Base-by-base conservation (phyloP, 2,888 invertebrate species). In the Eurois occulta region DNA sequence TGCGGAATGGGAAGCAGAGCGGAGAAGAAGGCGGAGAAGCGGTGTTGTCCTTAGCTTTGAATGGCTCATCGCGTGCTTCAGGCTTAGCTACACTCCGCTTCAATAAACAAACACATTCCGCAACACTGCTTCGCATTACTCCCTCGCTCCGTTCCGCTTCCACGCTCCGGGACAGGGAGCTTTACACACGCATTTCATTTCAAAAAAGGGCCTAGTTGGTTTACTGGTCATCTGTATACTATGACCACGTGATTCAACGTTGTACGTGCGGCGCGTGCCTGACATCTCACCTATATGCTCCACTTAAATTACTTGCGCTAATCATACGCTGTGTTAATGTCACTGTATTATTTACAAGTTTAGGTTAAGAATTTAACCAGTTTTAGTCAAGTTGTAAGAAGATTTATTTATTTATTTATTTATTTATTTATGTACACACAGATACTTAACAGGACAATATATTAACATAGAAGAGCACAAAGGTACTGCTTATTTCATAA, bases 221-320 rank as follows among this genome's bases (percentile, higher is more conserved):
- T 41, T n/a, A 65, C 65, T 65, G 65, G 6, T 41, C 1, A 16
- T 65, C n/a, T 41, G n/a, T 41, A n/a, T 8, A 65, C 16, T 41
- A n/a, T 65, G 62, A 77, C 64, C 72, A 82, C 68, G 70, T 87
- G 87, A 87, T 58, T 85, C 85, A 80, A 77, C 80, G 55, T 48
- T 67, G 67, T 77, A 75, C 74, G 71, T 62, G 55, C 75, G 86
- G 76, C 83, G 79, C 79, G 86, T 84, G 88, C 77, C 77, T 86
- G 84, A 81, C 83, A 84, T 80, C 87, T 85, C 88, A 87, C 88
- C 87, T 85, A 87, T 79, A 85, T 81, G 78, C 70, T 84, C 82
- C 75, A 79, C 69, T 83, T 82, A n/a, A n/a, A n/a, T n/a, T n/a
- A 87, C 69, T 84, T 80, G 72, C 67, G 52, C 81, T 82, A 82